These are phyloP conservation scores for Berghia stephanieae DNA, from an alignment of 1,140 invertebrate genomes.

Conservation along the genomic window DNA sequence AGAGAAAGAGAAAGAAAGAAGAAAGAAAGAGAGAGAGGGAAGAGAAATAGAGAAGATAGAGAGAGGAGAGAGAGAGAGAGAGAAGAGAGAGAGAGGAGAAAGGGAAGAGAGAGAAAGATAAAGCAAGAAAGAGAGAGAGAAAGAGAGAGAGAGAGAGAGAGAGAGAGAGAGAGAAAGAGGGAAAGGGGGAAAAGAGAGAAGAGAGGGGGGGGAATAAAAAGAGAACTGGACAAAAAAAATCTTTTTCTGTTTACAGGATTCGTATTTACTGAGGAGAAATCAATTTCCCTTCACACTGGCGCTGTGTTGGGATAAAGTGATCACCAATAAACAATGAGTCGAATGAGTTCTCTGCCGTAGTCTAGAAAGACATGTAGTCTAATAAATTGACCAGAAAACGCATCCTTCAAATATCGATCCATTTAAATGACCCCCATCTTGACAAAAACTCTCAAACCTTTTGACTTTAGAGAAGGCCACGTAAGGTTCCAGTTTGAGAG, in stretches of 20 bases:
- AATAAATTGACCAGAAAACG: too few species aligned
- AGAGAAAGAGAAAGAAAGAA: background rate
- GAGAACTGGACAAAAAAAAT: background rate
- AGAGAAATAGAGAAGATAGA: background rate
- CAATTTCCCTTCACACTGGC: too few species aligned
- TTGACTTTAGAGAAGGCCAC: too few species aligned
- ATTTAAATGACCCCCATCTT: too few species aligned
- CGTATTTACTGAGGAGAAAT: too few species aligned
- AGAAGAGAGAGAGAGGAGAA: background rate
- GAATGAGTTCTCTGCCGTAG: background rate
- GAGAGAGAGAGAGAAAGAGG: background rate
- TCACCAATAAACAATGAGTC: too few species aligned
- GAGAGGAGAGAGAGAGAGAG: conserved; percentile 7
- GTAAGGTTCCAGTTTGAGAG: too few species aligned
- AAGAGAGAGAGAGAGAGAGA: background rate
- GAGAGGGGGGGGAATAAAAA: background rate
- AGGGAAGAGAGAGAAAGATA: background rate
- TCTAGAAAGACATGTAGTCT: background rate
- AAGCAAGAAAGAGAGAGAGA: background rate
- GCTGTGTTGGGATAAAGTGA: too few species aligned
- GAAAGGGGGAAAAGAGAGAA: background rate
- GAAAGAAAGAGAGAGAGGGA: background rate
- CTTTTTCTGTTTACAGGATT: too few species aligned
- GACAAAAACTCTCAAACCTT: too few species aligned
- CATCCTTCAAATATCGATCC: too few species aligned